These are phyloP conservation scores for Megathymus violae DNA, from an alignment of 1,140 invertebrate species.

Conservation along the genomic window DNA sequence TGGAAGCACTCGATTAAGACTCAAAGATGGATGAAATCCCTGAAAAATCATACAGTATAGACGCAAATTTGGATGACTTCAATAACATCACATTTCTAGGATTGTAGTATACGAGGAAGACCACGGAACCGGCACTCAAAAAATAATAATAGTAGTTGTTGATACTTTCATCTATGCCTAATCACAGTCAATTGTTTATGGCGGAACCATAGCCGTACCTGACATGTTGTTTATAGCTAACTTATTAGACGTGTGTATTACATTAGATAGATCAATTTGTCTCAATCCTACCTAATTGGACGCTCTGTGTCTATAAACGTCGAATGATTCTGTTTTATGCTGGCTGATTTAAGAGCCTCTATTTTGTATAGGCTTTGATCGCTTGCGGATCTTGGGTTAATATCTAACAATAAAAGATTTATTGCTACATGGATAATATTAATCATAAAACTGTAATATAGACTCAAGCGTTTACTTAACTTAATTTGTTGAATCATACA, in stretches of 20 bases:
- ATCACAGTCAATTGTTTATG: conserved; percentile 13
- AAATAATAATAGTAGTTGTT: no score
- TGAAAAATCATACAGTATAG: no score
- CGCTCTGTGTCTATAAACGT: conserved; percentile 28
- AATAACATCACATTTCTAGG: no score
- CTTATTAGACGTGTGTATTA: conserved; percentile 18
- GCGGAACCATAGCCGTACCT: conserved; percentile 6
- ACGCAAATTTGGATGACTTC: no score
- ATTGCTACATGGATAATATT: background rate
- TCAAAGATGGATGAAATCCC: no score
- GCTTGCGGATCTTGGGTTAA: background rate
- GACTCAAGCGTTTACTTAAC: background rate
- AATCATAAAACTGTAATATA: background rate
- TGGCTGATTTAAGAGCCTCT: conserved; percentile 25
- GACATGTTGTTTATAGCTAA: conserved; percentile 29
- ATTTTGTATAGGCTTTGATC: conserved; percentile 14
- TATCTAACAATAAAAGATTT: background rate
- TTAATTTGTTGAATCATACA: background rate
- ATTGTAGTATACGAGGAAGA: no score
- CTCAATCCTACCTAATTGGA: conserved; percentile 30
- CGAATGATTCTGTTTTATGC: conserved; percentile 28
- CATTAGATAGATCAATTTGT: conserved; percentile 33
- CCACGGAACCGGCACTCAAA: no score
- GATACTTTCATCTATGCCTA: no score
- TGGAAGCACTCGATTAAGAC: no score